Base-by-base conservation (phyloP, 2,888 invertebrate species). In the Drepanosiphum platanoidis region DNA sequence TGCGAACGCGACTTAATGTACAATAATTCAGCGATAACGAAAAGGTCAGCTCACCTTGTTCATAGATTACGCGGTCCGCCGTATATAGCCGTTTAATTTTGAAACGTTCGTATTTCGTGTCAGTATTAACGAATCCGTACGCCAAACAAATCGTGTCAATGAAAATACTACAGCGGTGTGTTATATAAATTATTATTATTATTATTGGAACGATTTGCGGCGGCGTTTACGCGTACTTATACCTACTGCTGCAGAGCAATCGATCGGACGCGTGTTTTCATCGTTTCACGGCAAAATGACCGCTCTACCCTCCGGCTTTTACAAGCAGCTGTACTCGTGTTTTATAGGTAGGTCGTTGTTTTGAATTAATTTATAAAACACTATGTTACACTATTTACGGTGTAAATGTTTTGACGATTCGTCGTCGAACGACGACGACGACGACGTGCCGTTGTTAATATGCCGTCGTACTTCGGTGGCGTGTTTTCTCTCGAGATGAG, bases 311-410 rank as follows among this genome's bases (percentile, higher is more conserved):
- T n/a, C 8, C 30, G 72, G 71, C 22, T 27, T 82, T 15, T 82
- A 3, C 71, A 82, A 82, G 32, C 81, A 82, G 42, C 71, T 82
- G 0, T 61, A 61, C 27, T 61, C 81, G 30, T 82, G 81, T 42
- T 72, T 82, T 9, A 82, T 82, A 72, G 90, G 89, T 15, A 90
- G 90, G 79, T 89, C n/a, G 52, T 52, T n/a, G 18, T 52, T 52
- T 52, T 52, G 52, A 52, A 52, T 22, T 52, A 22, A 52, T 52
- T 52, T 46, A 46, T 46, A 46, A 46, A 46, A n/a, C n/a, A n/a
- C n/a, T n/a, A n/a, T n/a, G n/a, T n/a, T n/a, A n/a, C n/a, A n/a
- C n/a, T n/a, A n/a, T n/a, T n/a, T n/a, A n/a, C n/a, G n/a, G n/a
- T n/a, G n/a, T n/a, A n/a, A n/a, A n/a, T n/a, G n/a, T n/a, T n/a